Base-by-base conservation (phyloP, 2,113 vertebrate genomes). In the Pitta sordida region DNA sequence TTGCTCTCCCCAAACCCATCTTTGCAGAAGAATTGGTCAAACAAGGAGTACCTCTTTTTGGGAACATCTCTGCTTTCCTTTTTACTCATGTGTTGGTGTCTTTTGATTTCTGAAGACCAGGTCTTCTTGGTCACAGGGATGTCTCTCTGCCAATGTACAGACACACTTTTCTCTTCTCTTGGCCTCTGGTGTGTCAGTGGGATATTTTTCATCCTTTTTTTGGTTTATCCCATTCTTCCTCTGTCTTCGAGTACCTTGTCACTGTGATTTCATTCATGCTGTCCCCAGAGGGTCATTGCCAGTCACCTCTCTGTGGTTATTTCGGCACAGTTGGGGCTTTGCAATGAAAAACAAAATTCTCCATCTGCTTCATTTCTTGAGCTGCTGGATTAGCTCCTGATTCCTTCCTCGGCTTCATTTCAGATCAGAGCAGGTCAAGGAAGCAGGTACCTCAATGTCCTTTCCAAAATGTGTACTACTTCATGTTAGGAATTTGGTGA, bases 341-440 rank as follows among this genome's bases (percentile, higher is more conserved):
- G 63, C 94, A 76, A 96, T 93, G 95, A 80, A 96, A 94, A 91
- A 4, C 60, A 71, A 82, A 94, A 91, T 95, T 96, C 94, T 71
- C 13, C 75, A 62, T 86, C n/a, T 91, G 44, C 90, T 96, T 83
- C 59, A 22, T 97, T 97, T 96, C 94, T 85, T 90, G 95, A 69
- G 70, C 89, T 91, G 75, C 93, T 90, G 91, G 86, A 95, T 97
- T 90, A 73, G 78, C 51, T 95, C 75, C 87, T 90, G 85, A 70
- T 94, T 96, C 94, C 89, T 91, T 87, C 88, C 76, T 93, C 94
- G 91, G 83, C 79, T 93, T 68, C 29, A 9, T 73, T 89, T 88
- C 60, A 75, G 63, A 74, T 34, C 14, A 67, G 43, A 90, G n/a
- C 21, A 79, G 55, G 36, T 59, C 55, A 75, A 65, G 53, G 77